Base-by-base conservation (phyloP, 2,113 vertebrate species). In the Brienomyrus longianalis region DNA sequence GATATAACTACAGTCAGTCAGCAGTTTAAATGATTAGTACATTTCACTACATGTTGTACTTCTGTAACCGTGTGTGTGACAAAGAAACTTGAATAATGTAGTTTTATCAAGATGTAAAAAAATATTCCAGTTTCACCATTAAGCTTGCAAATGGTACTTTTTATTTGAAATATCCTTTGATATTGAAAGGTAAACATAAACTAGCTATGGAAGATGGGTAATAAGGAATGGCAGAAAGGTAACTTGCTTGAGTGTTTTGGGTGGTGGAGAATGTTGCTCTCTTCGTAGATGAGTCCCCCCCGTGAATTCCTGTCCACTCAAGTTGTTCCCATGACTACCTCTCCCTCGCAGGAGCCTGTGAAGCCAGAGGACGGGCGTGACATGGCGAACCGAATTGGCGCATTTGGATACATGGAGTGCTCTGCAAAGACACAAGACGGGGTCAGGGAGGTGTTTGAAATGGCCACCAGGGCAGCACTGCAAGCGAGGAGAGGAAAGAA, bases 401-500 rank as follows among this genome's bases (percentile, higher is more conserved):
- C 97, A 90, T 97, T 97, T 45, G 97, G 97, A 91, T 97, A 97
- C 94, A 96, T 97, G 96, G 97, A 97, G 92, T 97, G 97, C 93
- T 97, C 97, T 52, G 97, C 97, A 86, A 97, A 97, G 94, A 96
- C 95, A 70, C 97, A 97, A 92, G 96, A 97, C 88, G 97, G 97
- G 0, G 97, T 97, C 92, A 95, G 97, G 91, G 97, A 97, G 95
- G 97, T 97, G 84, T 97, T 97, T 31, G 97, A 97, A 93, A 96
- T 97, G 97, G 97, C 97, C 89, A 97, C 97, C 89, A 96, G 96
- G 94, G 97, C 97, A 50, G 97, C 97, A 74, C 93, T 97, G 94
- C 97, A 97, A 93, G 97, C 96, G 91, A 94, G 95, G 89, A 94
- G 96, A 85, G 96, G 96, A 56, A 97, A 96, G 94, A 97, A 95